Base-by-base conservation (phyloP, 2,113 vertebrate species). In the Notothenia rossii region DNA sequence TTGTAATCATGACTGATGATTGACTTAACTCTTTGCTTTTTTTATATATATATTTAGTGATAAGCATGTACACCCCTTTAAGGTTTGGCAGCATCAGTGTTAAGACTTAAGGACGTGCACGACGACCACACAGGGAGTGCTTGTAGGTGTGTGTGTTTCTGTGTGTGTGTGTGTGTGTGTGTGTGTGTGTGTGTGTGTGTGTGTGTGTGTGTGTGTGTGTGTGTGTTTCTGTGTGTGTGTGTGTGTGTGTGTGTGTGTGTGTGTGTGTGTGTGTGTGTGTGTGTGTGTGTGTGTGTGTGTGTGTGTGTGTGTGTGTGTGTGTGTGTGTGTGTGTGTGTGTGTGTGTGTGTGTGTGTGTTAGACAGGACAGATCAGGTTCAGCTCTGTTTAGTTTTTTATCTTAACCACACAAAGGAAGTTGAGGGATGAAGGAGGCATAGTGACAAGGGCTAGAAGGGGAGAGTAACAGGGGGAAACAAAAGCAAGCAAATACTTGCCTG, bases 401-500 rank as follows among this genome's bases (percentile, higher is more conserved):
- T 92, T 74, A 86, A 76, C 70, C 89, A 88, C 89, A 93, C 88
- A 90, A 93, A 92, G 89, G 85, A 90, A 89, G 75, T 71, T 68
- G 67, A 63, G 82, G 88, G 88, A 75, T 84, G 86, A 83, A 77
- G 84, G 79, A 84, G 68, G 69, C 43, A 61, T 29, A 55, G 70
- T 55, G 71, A 85, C 22, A 14, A 67, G 50, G 59, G 45, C 49
- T 67, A 33, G 77, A 74, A 71, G 40, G 67, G 58, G 72, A 84
- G 79, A 29, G 61, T 74, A 72, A 59, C 14, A 65, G 61, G 53
- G 67, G 61, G 86, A 90, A 92, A 93, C 91, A 94, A 92, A 93
- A 89, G 93, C 94, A 94, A 92, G 93, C 84, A 91, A 93, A 94
- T 91, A 94, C 94, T 94, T 93, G 95, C 80, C 92, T 88, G 82